Evolutionary conservation across 1,140 invertebrate genomes (phyloP), one percentile per base, ranked within the genome.

Genomic region (Pachyrhynchus sulphureomaculatus): DNA sequence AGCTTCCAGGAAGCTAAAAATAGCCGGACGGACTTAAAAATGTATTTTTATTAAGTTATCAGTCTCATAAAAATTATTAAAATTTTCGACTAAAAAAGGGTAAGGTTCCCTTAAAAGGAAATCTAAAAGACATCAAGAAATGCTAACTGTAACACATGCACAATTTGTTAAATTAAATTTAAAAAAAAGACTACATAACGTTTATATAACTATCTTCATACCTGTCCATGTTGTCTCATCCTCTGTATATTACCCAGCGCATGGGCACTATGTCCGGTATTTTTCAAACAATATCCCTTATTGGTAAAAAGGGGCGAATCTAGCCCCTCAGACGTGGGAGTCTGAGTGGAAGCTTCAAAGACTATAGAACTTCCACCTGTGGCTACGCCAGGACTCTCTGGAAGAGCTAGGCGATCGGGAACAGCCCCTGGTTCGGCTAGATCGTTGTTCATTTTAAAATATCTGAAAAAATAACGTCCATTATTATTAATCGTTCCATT

Each of bases 281-380:
- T 74, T 26, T 67, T 71, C 2, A 75, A 53, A 24, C 67, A 71
- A 33, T 72, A 73, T 0, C 69, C 71, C 49, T 72, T 74, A 21
- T 65, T 67, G 2, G 75, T 69, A 42, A 74, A 70, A 4, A 72
- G 41, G 8, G 73, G 72, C 12, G 69, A 70, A 54, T 74, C 72
- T 41, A 68, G 66, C 1, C 62, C 57, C 56, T 76, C 75, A 36
- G 69, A 70, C 4, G 72, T 76, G 18, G 75, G 73, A 17, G 75
- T 76, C 60, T 75, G 73, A 2, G 75, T 75, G 8, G 75, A 69
- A 6, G 73, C 74, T 45, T 76, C 74, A 51, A 74, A 74, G 6
- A 75, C 71, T 1, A 73, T 62, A 1, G 60, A 62, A 17, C 52
- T 23, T 1, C 21, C 26, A 6, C 60, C 47, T 4, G 52, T 26